These are phyloP conservation scores for Trypoxylon attenuatum DNA, from an alignment of 2,888 invertebrate genomes.

Conservation along the genomic window DNA sequence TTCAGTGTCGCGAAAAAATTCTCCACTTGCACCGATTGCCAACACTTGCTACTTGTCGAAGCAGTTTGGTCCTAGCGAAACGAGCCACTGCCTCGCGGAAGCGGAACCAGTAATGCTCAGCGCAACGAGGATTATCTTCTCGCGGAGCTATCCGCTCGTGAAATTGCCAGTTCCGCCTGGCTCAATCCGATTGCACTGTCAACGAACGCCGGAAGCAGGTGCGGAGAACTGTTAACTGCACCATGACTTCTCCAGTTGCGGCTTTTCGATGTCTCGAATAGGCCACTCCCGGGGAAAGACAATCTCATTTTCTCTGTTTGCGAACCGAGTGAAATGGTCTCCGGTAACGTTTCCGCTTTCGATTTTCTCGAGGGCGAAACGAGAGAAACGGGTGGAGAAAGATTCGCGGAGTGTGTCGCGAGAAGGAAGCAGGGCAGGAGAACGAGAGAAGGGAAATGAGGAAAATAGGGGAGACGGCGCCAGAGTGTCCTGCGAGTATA, in stretches of 20 bases:
- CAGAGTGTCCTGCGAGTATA: conserved; percentile 49
- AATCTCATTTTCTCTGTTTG: no score
- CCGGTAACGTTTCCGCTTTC: no score
- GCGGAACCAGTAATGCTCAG: neutral
- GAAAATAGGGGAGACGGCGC: conserved; percentile 54
- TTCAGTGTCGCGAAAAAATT: neutral
- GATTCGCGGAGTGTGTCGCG: no score
- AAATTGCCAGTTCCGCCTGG: no score
- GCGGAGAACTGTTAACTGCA: no score
- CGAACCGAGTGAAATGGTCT: no score
- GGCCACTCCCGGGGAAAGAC: neutral
- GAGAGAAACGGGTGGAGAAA: conserved; percentile 19
- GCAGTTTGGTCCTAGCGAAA: no score
- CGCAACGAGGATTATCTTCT: no score
- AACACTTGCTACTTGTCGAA: no score
- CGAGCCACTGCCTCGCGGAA: neutral
- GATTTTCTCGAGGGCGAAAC: neutral
- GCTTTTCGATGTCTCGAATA: neutral
- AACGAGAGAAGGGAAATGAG: conserved; percentile 15
- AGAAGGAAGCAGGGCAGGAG: neutral
- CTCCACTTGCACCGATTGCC: neutral
- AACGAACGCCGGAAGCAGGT: no score
- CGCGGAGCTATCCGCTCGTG: no score
- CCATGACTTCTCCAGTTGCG: neutral
- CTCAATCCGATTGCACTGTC: no score